Conservation (phyloP, 2,888 invertebrate genomes). For the Slavum lentiscoides region DNA sequence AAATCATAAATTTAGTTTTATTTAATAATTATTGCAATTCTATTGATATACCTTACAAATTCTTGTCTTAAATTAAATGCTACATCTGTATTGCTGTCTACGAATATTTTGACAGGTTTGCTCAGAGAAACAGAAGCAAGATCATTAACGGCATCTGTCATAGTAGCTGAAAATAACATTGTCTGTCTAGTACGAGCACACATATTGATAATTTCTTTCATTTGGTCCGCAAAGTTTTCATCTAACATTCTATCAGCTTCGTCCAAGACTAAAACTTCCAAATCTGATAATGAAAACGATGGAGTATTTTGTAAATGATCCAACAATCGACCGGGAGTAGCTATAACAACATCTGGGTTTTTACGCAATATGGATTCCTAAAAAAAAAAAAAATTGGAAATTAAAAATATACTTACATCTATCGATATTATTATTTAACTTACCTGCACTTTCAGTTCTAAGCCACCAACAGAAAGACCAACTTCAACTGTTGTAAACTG, state of each 20-base stretch:
- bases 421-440: conserved; percentile 57
- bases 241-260: conserved; percentile 90
- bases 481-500: conserved; percentile 84
- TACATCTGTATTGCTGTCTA: conserved; percentile 94
- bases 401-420: neutral
- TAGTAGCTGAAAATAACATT: conserved; percentile 97
- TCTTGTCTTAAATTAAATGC: conserved; percentile 95
- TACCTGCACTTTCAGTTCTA: conserved; percentile 75
- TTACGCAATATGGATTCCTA: conserved; percentile 80
- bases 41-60: conserved; percentile 72
- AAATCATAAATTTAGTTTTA: neutral
- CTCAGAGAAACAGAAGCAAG: conserved; percentile 89
- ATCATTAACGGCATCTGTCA: conserved; percentile 97
- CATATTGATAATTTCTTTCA: conserved; percentile 95
- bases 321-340: conserved; percentile 95
- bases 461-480: conserved; percentile 83
- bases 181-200: conserved; percentile 92
- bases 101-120: conserved; percentile 91
- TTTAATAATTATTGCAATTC: conserved; percentile 13
- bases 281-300: conserved; percentile 82
- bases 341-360: conserved; percentile 95
- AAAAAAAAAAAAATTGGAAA: neutral
- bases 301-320: conserved; percentile 96
- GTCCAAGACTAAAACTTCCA: conserved; percentile 79
- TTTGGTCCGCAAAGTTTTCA: conserved; percentile 97